Evolutionary conservation across 2,888 invertebrate species (phyloP), one percentile per base, ranked within the genome.

Genomic region (Halictus ligatus): DNA sequence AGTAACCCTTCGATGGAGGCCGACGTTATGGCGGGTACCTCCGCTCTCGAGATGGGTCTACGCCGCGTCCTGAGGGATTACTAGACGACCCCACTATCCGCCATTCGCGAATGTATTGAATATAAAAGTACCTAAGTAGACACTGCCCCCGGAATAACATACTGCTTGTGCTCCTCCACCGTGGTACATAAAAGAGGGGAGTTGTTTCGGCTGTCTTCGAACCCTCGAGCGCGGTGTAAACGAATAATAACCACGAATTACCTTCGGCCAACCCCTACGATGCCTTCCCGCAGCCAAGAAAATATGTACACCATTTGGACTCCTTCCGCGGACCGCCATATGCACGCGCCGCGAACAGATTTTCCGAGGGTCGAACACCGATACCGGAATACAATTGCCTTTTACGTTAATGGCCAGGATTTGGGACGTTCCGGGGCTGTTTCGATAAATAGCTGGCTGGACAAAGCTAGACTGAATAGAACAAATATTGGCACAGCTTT

Each of bases 41-140:
- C 76, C 88, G 80, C 77, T 87, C 82, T 81, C 80, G 87, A 90
- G 88, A 89, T 88, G 88, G 89, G 90, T 85, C 84, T 89, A 60
- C 75, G 72, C 81, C 85, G 87, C 87, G 90, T 93, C 94, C 93
- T 93, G 75, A 81, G 94, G 94, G 94, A 94, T 93, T 94, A 92
- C 94, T 93, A 92, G 91, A 91, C 91, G 85, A 83, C 89, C 90
- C 87, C 87, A 85, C 90, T 43, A 90, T 85, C 86, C 88, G 83
- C 89, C 89, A 91, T 88, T 91, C 90, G 92, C 93, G 89, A 93
- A 94, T 93, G 94, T 94, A 94, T 94, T 94, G 94, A 94, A 94
- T 94, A 94, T 94, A 94, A 94, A 94, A 94, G 94, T 91, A 94
- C 89, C 93, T 93, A 94, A 94, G 94, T 93, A 94, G 94, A 94